Conservation (phyloP, 53 echinoderm and acorn worm species). For the Glandiceps talaboti region DNA sequence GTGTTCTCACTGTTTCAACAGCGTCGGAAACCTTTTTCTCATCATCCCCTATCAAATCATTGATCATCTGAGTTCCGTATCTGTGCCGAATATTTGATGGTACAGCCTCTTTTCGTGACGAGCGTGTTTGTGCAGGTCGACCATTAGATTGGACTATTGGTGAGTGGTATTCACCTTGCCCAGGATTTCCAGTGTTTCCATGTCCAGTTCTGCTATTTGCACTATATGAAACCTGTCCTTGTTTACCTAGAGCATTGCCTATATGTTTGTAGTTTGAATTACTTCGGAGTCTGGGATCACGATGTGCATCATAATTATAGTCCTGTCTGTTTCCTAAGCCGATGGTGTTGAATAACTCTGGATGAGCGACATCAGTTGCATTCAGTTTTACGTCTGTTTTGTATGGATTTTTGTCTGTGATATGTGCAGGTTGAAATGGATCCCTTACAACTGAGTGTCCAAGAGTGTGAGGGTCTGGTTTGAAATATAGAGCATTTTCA, state of each 20-base stretch:
- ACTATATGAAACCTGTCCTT: slow-evolving; percentile 41
- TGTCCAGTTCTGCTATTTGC: slow-evolving; percentile 16
- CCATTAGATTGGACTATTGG: slow-evolving; percentile 12
- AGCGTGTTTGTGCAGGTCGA: slow-evolving; percentile 2
- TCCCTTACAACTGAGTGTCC: slow-evolving; percentile 2
- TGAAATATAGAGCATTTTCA: slow-evolving; percentile 39
- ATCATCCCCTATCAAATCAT: slow-evolving; percentile 1
- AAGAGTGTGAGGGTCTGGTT: slow-evolving; percentile 43
- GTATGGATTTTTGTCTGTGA: slow-evolving; percentile 27
- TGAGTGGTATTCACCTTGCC: slow-evolving; percentile 10
- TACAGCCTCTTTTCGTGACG: slow-evolving; percentile 29
- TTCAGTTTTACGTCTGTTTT: slow-evolving; percentile 57
- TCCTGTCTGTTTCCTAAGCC: slow-evolving; percentile 38
- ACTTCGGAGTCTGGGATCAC: slow-evolving; percentile 24
- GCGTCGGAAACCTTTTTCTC: neutral
- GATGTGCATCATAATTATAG: slow-evolving; percentile 51
- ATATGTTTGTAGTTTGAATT: slow-evolving; percentile 25
- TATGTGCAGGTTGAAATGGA: slow-evolving; percentile 41
- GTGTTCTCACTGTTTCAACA: neutral
- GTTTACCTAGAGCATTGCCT: slow-evolving; percentile 52
- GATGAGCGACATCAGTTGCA: slow-evolving; percentile 58
- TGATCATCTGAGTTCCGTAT: slow-evolving; percentile 57
- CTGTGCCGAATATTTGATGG: slow-evolving; percentile 65
- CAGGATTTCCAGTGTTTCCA: slow-evolving; percentile 3
- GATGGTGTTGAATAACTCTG: slow-evolving; percentile 58